A percentile compares a stretch with the other conserved stretches of the same genome.
These are phyloP conservation scores for Pachycephala philippinensis DNA, from an alignment of 2,113 vertebrate species.

Conservation along the genomic window DNA sequence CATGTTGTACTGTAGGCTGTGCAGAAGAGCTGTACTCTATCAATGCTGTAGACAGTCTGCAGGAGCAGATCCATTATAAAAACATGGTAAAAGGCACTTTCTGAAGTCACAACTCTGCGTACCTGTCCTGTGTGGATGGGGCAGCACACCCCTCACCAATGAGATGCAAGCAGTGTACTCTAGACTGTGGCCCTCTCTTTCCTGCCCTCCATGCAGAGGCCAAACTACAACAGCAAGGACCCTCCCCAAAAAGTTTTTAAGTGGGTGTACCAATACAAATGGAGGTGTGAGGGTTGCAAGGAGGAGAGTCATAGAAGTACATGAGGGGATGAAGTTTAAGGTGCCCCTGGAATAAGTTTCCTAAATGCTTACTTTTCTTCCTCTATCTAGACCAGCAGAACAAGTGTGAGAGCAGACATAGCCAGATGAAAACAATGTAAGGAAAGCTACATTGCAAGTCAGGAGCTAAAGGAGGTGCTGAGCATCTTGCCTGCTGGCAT, in stretches of 20 bases:
- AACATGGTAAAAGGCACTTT: background rate
- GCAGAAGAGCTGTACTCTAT: background rate
- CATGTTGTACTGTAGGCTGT: background rate
- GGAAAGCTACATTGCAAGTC: background rate
- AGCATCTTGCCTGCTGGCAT: background rate
- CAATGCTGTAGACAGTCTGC: background rate
- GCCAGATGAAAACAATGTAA: background rate
- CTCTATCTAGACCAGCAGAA: background rate
- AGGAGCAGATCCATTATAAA: background rate
- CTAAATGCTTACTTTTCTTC: background rate
- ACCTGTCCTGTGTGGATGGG: background rate
- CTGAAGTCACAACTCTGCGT: background rate
- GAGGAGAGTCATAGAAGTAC: rapidly evolving
- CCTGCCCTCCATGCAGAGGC: background rate
- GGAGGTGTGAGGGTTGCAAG: background rate
- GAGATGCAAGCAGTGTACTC: background rate
- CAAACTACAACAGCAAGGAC: background rate
- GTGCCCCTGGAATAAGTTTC: background rate
- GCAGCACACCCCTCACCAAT: background rate
- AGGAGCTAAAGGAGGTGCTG: background rate
- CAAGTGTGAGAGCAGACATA: background rate
- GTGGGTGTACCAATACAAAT: background rate
- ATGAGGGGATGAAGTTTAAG: background rate
- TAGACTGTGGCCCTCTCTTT: background rate
- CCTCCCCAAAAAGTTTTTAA: background rate